These are phyloP conservation scores for Antedon mediterranea DNA, from an alignment of 53 echinoderm and acorn worm species.

Conservation along the genomic window DNA sequence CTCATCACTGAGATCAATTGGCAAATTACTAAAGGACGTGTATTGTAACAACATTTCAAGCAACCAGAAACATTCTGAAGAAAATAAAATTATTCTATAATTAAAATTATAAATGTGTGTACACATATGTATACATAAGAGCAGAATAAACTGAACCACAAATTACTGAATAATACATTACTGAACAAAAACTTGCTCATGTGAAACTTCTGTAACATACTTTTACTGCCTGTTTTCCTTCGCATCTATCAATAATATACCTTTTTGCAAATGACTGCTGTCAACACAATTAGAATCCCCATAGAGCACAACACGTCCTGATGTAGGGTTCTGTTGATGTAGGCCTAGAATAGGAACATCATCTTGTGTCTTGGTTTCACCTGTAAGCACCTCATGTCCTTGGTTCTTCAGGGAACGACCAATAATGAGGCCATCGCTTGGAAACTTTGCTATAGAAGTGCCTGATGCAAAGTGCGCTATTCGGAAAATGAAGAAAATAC, in stretches of 20 bases:
- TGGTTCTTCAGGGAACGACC: slow-evolving; percentile 54
- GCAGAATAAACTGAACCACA: no score
- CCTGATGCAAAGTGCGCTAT: slow-evolving; percentile 67
- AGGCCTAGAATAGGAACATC: slow-evolving; percentile 81
- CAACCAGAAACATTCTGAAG: slow-evolving; percentile 86
- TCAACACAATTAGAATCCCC: slow-evolving; percentile 97
- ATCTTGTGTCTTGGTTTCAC: slow-evolving; percentile 32
- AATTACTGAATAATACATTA: no score
- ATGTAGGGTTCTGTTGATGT: slow-evolving; percentile 46
- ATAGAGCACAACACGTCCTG: slow-evolving; percentile 81
- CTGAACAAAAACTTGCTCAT: no score
- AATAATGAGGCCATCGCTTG: slow-evolving; percentile 40
- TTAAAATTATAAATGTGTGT: no score
- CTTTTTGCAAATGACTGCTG: slow-evolving; percentile 82
- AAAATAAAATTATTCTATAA: no score
- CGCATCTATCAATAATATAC: slow-evolving; percentile 16
- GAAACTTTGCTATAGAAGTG: slow-evolving; percentile 79
- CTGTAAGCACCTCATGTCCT: slow-evolving; percentile 79
- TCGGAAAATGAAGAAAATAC: no score
- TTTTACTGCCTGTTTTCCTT: no score
- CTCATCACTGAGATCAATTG: slow-evolving; percentile 64
- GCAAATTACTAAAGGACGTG: slow-evolving; percentile 76
- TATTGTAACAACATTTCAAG: slow-evolving; percentile 81
- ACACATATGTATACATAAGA: no score
- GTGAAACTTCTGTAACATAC: no score